Evolutionary conservation across 2,797 vertebrate species (phyloP), one percentile per base, ranked within the genome.

Genomic region (Myotis planiceps): DNA sequence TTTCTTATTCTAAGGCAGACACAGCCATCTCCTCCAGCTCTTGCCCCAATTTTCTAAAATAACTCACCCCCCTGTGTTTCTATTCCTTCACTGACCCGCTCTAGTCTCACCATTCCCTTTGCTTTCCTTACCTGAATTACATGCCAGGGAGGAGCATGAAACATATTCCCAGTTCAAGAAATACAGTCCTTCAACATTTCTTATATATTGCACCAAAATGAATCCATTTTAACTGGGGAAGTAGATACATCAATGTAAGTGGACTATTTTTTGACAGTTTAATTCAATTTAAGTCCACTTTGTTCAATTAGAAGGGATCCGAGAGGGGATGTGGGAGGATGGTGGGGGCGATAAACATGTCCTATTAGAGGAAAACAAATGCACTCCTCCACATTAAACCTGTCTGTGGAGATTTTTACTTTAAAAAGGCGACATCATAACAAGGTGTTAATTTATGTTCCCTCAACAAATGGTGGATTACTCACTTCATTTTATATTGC

Each of bases 251-350:
- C 98, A 98, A 98, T 98, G 98, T 98, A 98, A 98, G 98, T 97
- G 94, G 98, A 97, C 97, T 96, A 97, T 97, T 98, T 98, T 98
- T 97, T 98, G 98, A 98, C 98, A 98, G 95, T 98, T 98, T 98
- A 98, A 98, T 98, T 98, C 98, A 98, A 98, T 98, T 98, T 98
- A 98, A 98, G 97, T 98, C 97, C 97, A 98, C 96, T 98, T 98
- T 97, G 97, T 98, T 99, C 98, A 98, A 91, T 98, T 98, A 98
- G 97, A 97, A 95, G 84, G 84, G 81, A 97, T 98, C 94, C 96
- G 85, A 97, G 96, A 98, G 88, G 95, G 82, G 81, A 81, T 96
- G 94, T 97, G 80, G 92, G 60, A 96, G 96, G 93, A 94, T 96
- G 93, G 85, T 95, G 86, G 2, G 42, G 10, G 21, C 2, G 45